phyloP scores from a whole-genome alignment of 2,888 invertebrate species.

The Torymus aiolomorphi region DNA sequence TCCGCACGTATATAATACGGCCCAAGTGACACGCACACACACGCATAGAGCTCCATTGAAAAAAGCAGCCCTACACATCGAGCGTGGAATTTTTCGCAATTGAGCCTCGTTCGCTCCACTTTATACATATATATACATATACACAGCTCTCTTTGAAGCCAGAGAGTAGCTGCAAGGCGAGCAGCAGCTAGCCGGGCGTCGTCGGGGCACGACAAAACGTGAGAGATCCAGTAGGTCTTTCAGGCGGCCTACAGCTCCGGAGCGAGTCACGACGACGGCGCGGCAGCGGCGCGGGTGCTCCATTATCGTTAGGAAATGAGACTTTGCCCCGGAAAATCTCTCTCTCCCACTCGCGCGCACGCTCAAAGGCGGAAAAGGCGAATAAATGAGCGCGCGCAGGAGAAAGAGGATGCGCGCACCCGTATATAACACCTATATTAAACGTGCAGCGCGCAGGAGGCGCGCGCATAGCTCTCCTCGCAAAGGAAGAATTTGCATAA shows the following conservation, averaged over 20 bases:
- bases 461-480: no score
- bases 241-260: neutral
- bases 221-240: neutral
- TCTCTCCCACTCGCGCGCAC: neutral
- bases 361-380: conserved; percentile 2
- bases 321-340: conserved; percentile 18
- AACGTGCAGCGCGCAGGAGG: no score
- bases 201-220: conserved; percentile 18
- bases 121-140: neutral
- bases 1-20: no score
- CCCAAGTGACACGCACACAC: no score
- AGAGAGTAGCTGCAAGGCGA: neutral
- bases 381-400: neutral
- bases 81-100: conserved; percentile 22
- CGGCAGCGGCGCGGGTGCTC: neutral
- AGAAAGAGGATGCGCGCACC: neutral
- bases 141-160: neutral
- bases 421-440: no score
- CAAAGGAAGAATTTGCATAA: no score
- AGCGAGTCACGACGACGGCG: conserved; percentile 27
- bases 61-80: neutral
- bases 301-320: conserved; percentile 11
- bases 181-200: no score
- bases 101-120: conserved; percentile 30
- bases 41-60: neutral